phyloP scores from a whole-genome alignment of 1,140 invertebrate species.

The Rhagoletis pomonella region DNA sequence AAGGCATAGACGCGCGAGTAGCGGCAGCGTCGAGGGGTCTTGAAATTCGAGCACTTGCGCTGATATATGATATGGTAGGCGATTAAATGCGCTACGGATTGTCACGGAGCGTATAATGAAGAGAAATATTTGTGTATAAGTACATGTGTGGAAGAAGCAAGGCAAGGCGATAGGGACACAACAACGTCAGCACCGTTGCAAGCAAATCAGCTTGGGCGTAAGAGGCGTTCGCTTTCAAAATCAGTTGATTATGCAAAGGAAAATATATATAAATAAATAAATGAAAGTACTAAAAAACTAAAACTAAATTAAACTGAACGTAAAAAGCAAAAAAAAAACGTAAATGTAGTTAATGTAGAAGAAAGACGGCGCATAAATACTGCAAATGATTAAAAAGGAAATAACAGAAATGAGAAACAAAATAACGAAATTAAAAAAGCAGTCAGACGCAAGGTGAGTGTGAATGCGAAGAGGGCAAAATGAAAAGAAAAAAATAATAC shows the following conservation, averaged over 20 bases:
- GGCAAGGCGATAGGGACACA: not conserved
- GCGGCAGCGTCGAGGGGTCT: not conserved
- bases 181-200: too few species aligned
- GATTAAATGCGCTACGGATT: not conserved
- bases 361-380: not conserved
- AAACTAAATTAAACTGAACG: not conserved
- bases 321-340: not conserved
- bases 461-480: not conserved
- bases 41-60: slow-evolving; percentile 8
- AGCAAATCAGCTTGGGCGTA: not conserved
- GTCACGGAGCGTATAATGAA: not conserved
- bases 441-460: not conserved
- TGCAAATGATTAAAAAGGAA: not conserved
- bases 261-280: not conserved
- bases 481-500: not conserved
- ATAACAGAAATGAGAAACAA: not conserved
- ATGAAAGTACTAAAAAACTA: not conserved
- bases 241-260: slow-evolving; percentile 21
- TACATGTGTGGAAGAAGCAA: not conserved
- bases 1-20: not conserved
- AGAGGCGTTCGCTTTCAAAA: not conserved
- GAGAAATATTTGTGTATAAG: too few species aligned
- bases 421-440: not conserved
- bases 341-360: slow-evolving; percentile 24
- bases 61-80: slow-evolving; percentile 1